Evolutionary conservation across 1,140 invertebrate species (phyloP).

Genomic region (Delia radicum): DNA sequence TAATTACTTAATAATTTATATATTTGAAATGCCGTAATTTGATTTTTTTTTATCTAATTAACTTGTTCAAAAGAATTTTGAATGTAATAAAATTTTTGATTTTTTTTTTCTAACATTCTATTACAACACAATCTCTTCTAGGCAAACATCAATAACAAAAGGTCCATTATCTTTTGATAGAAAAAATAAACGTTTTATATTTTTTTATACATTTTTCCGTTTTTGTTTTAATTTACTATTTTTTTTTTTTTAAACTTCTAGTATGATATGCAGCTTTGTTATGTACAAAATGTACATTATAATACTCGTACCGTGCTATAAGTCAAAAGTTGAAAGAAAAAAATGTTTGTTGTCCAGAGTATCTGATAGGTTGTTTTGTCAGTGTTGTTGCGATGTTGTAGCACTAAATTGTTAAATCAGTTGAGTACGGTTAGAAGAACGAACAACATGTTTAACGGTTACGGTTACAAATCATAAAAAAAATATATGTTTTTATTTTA

Average conservation of each 20-base stretch:
- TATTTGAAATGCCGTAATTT: neutral
- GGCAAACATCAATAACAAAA: neutral
- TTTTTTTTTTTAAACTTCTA: too few species aligned
- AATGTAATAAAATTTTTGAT: neutral
- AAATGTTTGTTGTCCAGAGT: neutral
- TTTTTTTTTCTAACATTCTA: neutral
- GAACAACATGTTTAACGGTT: neutral
- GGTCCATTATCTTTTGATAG: neutral
- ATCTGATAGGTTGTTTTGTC: neutral
- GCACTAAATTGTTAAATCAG: neutral
- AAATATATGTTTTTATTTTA: neutral
- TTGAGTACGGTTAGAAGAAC: conserved; percentile 9
- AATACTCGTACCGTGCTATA: neutral
- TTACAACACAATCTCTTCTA: neutral
- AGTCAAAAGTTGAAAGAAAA: neutral
- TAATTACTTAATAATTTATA: neutral
- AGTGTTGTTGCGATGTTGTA: neutral
- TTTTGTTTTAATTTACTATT: too few species aligned
- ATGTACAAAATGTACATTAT: neutral
- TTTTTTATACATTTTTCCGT: too few species aligned
- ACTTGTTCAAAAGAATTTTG: neutral
- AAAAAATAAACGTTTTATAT: too few species aligned
- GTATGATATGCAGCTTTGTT: neutral
- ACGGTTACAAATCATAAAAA: neutral
- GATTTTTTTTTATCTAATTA: conserved; percentile 4